Conservation (phyloP, 1,140 invertebrate species). For the Drosophila prosaltans region DNA sequence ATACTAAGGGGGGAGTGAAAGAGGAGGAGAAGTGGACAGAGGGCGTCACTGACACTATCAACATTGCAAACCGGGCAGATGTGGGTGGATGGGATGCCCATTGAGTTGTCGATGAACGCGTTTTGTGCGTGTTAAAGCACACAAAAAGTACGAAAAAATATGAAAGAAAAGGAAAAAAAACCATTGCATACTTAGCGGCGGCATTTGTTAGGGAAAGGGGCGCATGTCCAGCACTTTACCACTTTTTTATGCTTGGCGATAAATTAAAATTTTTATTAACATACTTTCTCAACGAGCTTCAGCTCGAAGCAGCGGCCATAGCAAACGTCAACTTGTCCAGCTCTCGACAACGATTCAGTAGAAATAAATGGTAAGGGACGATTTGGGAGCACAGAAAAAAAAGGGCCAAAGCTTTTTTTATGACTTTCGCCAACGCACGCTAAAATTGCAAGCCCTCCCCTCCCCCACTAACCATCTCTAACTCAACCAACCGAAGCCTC, state of each 20-base stretch:
- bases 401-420: conserved; percentile 40
- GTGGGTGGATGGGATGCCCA: not conserved
- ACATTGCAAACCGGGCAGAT: not conserved
- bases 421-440: conserved; percentile 58
- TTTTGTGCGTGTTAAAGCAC: conserved; percentile 73
- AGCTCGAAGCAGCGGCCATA: conserved; percentile 2
- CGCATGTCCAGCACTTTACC: conserved; percentile 48
- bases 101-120: conserved; percentile 65
- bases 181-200: conserved; percentile 42
- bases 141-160: conserved; percentile 41
- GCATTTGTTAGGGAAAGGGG: not conserved
- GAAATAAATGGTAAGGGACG: not conserved
- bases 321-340: conserved; percentile 62
- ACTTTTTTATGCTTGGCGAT: conserved; percentile 62
- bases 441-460: conserved; percentile 27
- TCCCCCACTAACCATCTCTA: not conserved
- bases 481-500: conserved; percentile 16
- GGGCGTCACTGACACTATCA: conserved; percentile 56
- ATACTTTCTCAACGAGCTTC: conserved; percentile 41
- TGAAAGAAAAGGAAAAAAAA: conserved; percentile 29
- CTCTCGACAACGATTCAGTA: conserved; percentile 38
- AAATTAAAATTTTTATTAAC: conserved; percentile 78
- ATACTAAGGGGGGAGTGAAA: not conserved
- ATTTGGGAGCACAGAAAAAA: not conserved
- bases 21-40: conserved; percentile 36